These are phyloP conservation scores for Hydrolagus affinis DNA, from an alignment of 2,113 vertebrate genomes.

Conservation along the genomic window DNA sequence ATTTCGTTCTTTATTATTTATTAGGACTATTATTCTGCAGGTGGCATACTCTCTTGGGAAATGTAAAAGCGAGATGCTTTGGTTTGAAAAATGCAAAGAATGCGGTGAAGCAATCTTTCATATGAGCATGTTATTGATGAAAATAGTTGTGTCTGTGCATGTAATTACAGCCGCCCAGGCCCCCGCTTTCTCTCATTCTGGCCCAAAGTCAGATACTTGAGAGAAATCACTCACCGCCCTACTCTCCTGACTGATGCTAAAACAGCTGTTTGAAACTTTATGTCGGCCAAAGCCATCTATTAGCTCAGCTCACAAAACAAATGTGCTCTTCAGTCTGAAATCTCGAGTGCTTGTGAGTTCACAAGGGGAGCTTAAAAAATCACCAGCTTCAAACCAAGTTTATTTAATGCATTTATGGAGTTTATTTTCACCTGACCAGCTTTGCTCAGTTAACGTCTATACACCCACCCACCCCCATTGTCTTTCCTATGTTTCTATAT, in stretches of 20 bases:
- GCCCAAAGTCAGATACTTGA: not conserved
- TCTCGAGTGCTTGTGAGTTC: not conserved
- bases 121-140: not conserved
- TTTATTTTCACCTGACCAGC: not conserved
- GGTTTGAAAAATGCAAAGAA: not conserved
- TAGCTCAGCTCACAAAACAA: not conserved
- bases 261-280: conserved; percentile 5
- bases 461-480: not conserved
- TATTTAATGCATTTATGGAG: too few species aligned
- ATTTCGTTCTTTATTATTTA: too few species aligned
- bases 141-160: not conserved
- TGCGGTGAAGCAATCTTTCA: not conserved
- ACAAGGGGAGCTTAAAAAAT: conserved; percentile 4
- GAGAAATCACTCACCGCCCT: not conserved
- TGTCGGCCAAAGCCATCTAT: not conserved
- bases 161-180: not conserved
- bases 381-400: not conserved
- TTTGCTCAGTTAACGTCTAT: not conserved
- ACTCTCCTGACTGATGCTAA: not conserved
- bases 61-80: not conserved
- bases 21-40: not conserved
- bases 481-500: not conserved
- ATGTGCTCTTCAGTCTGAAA: not conserved
- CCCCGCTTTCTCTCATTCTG: not conserved
- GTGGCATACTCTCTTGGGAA: not conserved